A percentile compares a stretch with the other conserved stretches of the same genome.
phyloP scores from a whole-genome alignment of 2,797 vertebrate species.

The Poeciliopsis turneri region DNA sequence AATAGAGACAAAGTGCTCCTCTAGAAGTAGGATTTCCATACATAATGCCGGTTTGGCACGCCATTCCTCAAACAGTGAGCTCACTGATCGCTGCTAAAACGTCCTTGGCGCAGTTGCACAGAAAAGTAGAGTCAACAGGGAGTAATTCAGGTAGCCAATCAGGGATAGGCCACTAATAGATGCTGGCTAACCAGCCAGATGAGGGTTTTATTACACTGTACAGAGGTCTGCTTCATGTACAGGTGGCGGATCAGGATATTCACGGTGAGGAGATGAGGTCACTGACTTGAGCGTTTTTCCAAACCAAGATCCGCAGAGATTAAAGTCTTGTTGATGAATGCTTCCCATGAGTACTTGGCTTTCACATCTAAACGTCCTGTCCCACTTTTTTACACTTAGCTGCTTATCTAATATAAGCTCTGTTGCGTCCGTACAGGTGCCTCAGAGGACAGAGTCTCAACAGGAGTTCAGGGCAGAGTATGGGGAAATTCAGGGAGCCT shows the following conservation, averaged over 20 bases:
- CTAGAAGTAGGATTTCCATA: conserved; percentile 68
- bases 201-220: conserved; percentile 55
- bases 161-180: conserved; percentile 48
- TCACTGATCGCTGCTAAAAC: conserved; percentile 63
- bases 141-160: conserved; percentile 66
- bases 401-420: conserved; percentile 27
- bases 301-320: conserved; percentile 44
- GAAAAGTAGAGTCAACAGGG: conserved; percentile 59
- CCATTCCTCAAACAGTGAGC: conserved; percentile 64
- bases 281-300: conserved; percentile 46
- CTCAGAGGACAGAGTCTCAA: conserved; percentile 82
- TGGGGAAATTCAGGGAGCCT: conserved; percentile 77
- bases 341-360: conserved; percentile 41
- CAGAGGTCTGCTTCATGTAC: conserved; percentile 59
- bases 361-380: conserved; percentile 3
- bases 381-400: conserved; percentile 19
- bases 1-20: conserved; percentile 73
- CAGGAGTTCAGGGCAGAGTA: conserved; percentile 67
- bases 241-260: conserved; percentile 40
- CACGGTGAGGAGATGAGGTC: conserved; percentile 67
- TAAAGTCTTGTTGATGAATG: conserved; percentile 38
- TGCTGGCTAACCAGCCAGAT: conserved; percentile 66
- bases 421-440: conserved; percentile 78
- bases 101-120: conserved; percentile 50
- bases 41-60: conserved; percentile 62